phyloP scores from a whole-genome alignment of 2,888 invertebrate species.

The Chironomus tentans region DNA sequence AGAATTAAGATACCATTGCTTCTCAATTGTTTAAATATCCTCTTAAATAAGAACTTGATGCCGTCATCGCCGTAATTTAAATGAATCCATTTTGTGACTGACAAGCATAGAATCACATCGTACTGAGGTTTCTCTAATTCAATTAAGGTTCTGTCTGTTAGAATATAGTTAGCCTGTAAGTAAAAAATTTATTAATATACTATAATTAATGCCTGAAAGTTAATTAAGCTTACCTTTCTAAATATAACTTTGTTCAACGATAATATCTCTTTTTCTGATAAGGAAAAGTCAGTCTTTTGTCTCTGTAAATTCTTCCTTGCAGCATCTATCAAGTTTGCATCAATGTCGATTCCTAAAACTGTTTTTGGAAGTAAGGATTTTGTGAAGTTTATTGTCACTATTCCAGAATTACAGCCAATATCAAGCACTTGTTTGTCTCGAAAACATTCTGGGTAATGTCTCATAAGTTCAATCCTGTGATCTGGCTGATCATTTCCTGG shows the following conservation, averaged over 20 bases:
- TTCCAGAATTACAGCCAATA: constrained; percentile 83
- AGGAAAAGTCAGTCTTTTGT: neutral
- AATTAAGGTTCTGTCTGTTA: constrained; percentile 62
- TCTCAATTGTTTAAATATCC: constrained; percentile 65
- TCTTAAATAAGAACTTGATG: constrained; percentile 66
- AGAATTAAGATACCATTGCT: constrained; percentile 71
- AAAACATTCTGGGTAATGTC: constrained; percentile 56
- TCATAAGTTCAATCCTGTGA: constrained; percentile 57
- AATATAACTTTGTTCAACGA: neutral
- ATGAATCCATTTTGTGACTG: constrained; percentile 87
- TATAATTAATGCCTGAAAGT: neutral
- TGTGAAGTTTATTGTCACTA: constrained; percentile 67
- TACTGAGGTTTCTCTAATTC: constrained; percentile 66
- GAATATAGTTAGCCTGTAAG: constrained; percentile 71
- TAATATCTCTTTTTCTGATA: neutral
- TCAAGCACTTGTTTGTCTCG: constrained; percentile 66
- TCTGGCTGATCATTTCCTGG: constrained; percentile 44
- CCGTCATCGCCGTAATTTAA: constrained; percentile 81
- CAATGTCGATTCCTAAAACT: constrained; percentile 77
- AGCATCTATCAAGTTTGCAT: constrained; percentile 53
- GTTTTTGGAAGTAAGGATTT: constrained; percentile 57
- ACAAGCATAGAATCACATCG: constrained; percentile 74
- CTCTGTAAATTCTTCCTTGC: neutral
- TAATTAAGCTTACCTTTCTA: constrained; percentile 2
- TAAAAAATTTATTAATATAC: constrained; percentile 40